Percentiles rank a stretch among this genome's conserved stretches.
These are phyloP conservation scores for Brachionus manjavacas DNA, from an alignment of 1,140 invertebrate species.

Conservation along the genomic window DNA sequence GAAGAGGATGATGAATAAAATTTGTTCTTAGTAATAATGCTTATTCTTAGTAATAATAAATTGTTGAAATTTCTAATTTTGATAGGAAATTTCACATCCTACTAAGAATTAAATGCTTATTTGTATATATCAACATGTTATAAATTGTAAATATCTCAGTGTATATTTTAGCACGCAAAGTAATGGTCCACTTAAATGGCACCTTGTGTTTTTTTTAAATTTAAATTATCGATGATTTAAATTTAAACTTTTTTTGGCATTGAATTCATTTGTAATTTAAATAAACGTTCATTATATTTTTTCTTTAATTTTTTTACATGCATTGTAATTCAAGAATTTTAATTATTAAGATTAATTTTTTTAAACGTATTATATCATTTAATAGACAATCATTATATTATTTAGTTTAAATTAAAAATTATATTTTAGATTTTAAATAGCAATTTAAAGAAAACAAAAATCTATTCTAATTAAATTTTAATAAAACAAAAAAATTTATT, in stretches of 20 bases:
- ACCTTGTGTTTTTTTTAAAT: not conserved
- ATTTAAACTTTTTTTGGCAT: not conserved
- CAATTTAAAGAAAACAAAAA: too few species aligned
- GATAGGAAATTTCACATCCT: not conserved
- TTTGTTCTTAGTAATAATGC: too few species aligned
- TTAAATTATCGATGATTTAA: not conserved
- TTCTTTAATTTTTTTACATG: too few species aligned
- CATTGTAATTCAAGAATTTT: too few species aligned
- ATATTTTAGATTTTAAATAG: too few species aligned
- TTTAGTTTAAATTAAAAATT: too few species aligned
- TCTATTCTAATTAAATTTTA: too few species aligned
- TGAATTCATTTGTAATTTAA: not conserved
- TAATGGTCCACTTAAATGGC: not conserved
- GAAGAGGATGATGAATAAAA: constrained; percentile 1
- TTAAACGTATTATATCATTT: too few species aligned
- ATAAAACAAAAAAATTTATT: too few species aligned
- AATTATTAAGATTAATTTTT: too few species aligned
- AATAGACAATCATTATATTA: too few species aligned
- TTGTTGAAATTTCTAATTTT: not conserved
- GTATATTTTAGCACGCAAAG: not conserved
- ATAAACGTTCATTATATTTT: too few species aligned
- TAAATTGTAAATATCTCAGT: not conserved
- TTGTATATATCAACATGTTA: not conserved
- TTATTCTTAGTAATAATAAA: not conserved
- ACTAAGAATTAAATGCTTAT: not conserved